phyloP scores from a whole-genome alignment of 2,888 invertebrate genomes.

The Andrena camellia region DNA sequence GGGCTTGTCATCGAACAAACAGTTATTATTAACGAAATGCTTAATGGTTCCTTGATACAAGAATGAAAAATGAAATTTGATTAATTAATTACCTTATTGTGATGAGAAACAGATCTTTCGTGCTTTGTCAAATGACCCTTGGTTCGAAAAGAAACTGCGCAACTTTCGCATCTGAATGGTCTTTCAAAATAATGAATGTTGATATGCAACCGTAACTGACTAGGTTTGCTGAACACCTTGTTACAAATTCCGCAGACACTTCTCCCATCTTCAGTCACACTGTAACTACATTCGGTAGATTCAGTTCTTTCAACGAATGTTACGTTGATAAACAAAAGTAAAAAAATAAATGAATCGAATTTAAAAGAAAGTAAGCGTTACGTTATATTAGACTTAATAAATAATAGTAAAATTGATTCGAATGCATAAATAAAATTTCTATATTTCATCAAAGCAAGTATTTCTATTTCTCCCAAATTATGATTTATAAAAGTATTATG shows the following conservation, averaged over 20 bases:
- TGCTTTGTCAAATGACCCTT: slow-evolving; percentile 97
- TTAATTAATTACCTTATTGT: slow-evolving; percentile 90
- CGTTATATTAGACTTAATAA: neutral
- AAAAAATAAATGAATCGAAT: neutral
- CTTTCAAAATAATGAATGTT: slow-evolving; percentile 98
- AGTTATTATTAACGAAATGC: neutral
- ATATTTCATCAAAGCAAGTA: too few species aligned
- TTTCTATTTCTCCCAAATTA: neutral
- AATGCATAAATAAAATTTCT: too few species aligned
- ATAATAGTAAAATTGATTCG: neutral
- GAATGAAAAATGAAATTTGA: neutral
- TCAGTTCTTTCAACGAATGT: slow-evolving; percentile 62
- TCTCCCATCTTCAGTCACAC: slow-evolving; percentile 90
- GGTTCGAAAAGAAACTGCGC: slow-evolving; percentile 95
- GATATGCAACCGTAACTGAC: slow-evolving; percentile 95
- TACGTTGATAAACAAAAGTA: neutral
- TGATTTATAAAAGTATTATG: too few species aligned
- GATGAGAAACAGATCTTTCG: slow-evolving; percentile 95
- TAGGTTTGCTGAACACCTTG: slow-evolving; percentile 96
- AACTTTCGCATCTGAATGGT: slow-evolving; percentile 96
- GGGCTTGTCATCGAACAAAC: neutral
- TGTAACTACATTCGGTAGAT: slow-evolving; percentile 74
- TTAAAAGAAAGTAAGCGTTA: neutral
- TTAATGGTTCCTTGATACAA: neutral
- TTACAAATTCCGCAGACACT: slow-evolving; percentile 94